phyloP scores from a whole-genome alignment of 2,888 invertebrate species.

The Acrobasis consociella region DNA sequence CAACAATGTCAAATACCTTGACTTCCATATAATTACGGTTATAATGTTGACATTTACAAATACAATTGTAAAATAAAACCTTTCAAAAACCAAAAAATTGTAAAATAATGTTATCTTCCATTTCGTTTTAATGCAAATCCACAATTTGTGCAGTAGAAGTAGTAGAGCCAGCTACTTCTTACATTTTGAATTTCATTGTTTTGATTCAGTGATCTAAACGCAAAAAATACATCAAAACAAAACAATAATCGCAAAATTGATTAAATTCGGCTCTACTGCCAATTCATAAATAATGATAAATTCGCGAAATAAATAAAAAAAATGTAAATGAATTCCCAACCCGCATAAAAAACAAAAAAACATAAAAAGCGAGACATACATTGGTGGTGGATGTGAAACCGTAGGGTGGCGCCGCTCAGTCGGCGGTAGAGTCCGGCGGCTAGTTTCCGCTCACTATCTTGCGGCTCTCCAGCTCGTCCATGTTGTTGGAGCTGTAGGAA shows the following conservation, averaged over 20 bases:
- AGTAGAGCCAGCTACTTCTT: slow-evolving; percentile 3
- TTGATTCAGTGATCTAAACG: neutral
- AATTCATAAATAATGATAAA: too few species aligned
- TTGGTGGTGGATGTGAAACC: slow-evolving; percentile 9
- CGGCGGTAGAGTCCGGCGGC: slow-evolving; percentile 41
- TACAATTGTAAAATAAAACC: too few species aligned
- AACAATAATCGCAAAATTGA: too few species aligned
- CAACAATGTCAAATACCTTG: slow-evolving; percentile 18
- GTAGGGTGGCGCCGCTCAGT: slow-evolving; percentile 16
- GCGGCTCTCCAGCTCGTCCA: slow-evolving; percentile 78
- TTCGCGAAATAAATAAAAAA: slow-evolving; percentile 12
- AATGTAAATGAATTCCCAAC: neutral
- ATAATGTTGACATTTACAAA: neutral
- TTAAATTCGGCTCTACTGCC: too few species aligned
- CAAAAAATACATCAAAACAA: neutral
- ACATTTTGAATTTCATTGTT: neutral
- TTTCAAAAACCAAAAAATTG: too few species aligned
- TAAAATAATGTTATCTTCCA: too few species aligned
- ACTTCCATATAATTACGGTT: slow-evolving; percentile 2
- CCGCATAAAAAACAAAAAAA: neutral
- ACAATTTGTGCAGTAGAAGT: neutral
- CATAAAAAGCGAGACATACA: neutral
- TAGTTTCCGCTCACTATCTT: slow-evolving; percentile 81
- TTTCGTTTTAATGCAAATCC: neutral
- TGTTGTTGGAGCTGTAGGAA: slow-evolving; percentile 70